phyloP scores from a whole-genome alignment of 2,888 invertebrate species.

The Empis stercorea region DNA sequence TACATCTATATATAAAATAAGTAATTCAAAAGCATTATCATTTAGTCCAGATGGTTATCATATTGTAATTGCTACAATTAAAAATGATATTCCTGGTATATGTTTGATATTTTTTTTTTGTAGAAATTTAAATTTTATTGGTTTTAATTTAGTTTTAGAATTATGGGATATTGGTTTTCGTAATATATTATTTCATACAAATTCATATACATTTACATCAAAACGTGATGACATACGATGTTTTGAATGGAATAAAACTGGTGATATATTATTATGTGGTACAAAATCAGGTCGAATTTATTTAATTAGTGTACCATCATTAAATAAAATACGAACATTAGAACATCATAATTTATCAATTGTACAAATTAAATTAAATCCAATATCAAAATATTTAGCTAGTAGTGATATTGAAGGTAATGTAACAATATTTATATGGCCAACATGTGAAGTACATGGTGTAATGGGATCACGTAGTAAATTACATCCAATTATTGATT shows the following conservation, averaged over 20 bases:
- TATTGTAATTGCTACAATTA: neutral
- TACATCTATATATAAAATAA: slow-evolving; percentile 1
- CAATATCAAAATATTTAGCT: neutral
- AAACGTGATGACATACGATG: too few species aligned
- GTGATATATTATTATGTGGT: neutral
- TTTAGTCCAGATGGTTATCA: too few species aligned
- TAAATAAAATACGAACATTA: neutral
- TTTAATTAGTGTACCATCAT: neutral
- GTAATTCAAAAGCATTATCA: neutral
- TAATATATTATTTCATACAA: neutral
- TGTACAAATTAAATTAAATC: neutral
- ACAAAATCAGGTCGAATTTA: neutral
- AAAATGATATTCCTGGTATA: neutral
- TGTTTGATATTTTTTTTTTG: too few species aligned
- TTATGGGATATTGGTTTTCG: neutral
- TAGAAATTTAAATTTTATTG: too few species aligned
- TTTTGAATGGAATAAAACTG: neutral
- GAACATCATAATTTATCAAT: neutral
- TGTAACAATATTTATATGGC: neutral
- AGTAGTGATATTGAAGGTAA: neutral
- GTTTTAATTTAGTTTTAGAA: too few species aligned
- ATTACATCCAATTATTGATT: slow-evolving; percentile 26
- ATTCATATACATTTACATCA: neutral
- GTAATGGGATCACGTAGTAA: slow-evolving; percentile 18
- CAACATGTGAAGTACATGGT: slow-evolving; percentile 7